Base-by-base conservation (phyloP, 2,113 vertebrate species). In the Aegypius monachus region DNA sequence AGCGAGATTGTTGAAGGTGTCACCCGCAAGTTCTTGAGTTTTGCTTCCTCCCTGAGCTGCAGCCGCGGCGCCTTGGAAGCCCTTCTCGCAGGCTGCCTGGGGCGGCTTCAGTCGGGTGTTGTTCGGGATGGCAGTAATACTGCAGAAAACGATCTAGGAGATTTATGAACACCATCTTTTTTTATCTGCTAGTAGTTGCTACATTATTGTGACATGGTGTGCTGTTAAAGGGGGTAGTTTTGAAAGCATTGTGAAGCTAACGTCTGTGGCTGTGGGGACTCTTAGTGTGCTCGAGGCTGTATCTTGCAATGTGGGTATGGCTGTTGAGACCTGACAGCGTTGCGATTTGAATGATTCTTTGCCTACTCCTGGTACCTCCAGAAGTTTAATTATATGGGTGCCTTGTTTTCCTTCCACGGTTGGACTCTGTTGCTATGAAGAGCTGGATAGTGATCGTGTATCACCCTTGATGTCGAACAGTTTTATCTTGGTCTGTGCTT, bases 201-300 rank as follows among this genome's bases (percentile, higher is more conserved):
- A 8, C 13, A 0, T 58, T 66, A 6, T 19, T 14, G 11, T 43
- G 18, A 12, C 10, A 0, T 11, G 18, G 45, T 10, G 74, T 13
- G 16, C 42, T 9, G 25, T 42, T 68, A n/a, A 38, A 40, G 43
- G 27, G 48, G 53, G 27, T 45, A 16, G 22, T 25, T 65, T 47
- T n/a, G n/a, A 52, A 74, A 55, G 25, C 16, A 2, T 7, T 26
- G 16, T 12, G 70, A 40, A 48, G 27, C 43, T 16, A 6, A 15
- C 0, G 0, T 31, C 36, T 20, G 20, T 45, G 45, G 40, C 20
- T 66, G 1, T 20, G 27, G 22, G 52, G 22, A 11, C 26, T 55
- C 14, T n/a, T 23, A 4, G 47, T 6, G 11, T 27, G 42, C 55
- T 21, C 29, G 25, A 20, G 80, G 62, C 36, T 45, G 17, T 34